Evolutionary conservation across 2,888 invertebrate genomes (phyloP).

Genomic region (Meandrusa payeni): DNA sequence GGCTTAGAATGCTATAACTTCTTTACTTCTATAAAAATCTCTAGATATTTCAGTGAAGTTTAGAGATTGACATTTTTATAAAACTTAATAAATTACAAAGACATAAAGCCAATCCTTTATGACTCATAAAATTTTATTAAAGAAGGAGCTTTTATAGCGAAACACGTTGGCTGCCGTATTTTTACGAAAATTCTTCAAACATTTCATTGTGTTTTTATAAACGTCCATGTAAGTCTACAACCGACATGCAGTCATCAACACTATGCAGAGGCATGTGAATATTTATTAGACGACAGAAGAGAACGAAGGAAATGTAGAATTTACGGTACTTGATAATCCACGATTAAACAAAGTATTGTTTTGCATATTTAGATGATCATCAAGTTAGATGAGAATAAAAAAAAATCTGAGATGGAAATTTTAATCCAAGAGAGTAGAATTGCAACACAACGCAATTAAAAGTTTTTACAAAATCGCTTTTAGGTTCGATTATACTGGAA

Average conservation of each 20-base stretch:
- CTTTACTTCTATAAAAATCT: too few species aligned
- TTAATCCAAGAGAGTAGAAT: conserved; percentile 1
- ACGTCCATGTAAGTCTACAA: too few species aligned
- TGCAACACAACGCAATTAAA: conserved; percentile 13
- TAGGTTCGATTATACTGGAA: conserved; percentile 12
- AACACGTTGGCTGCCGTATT: not conserved
- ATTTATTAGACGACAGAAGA: too few species aligned
- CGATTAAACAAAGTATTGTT: too few species aligned
- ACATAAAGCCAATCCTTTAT: conserved; percentile 6
- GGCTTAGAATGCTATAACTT: too few species aligned
- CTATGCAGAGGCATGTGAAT: too few species aligned
- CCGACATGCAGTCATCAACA: too few species aligned
- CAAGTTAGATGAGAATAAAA: not conserved
- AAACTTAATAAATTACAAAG: conserved; percentile 8
- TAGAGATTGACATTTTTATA: conserved; percentile 10
- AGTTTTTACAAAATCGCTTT: conserved; percentile 14
- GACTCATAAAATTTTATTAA: conserved; percentile 7
- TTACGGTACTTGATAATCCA: too few species aligned
- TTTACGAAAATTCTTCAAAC: not conserved
- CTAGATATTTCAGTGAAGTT: too few species aligned
- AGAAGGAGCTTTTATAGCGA: conserved; percentile 1
- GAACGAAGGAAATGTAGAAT: too few species aligned
- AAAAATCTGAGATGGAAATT: not conserved
- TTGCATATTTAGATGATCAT: too few species aligned
- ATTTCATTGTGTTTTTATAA: too few species aligned